Evolutionary conservation across 2,797 vertebrate species (phyloP).

Genomic region (Hyperoplus immaculatus): DNA sequence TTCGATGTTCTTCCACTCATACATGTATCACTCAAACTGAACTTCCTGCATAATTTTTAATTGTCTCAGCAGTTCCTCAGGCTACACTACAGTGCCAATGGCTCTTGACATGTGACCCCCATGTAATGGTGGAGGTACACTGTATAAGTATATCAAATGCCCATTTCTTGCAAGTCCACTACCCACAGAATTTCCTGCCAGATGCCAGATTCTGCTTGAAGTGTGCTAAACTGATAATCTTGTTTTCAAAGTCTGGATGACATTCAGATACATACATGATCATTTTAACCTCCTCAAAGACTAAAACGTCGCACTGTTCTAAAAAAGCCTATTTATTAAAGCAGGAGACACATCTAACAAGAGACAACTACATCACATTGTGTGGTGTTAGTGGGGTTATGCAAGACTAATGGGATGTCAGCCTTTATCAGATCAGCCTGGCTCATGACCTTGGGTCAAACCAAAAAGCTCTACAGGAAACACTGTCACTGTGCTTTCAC

Average conservation of each 20-base stretch:
- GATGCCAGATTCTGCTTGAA: not conserved
- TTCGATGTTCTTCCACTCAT: not conserved
- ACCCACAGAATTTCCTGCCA: not conserved
- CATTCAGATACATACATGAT: not conserved
- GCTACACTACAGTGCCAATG: not conserved
- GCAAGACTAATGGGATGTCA: slow-evolving; percentile 58
- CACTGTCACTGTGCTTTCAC: slow-evolving; percentile 59
- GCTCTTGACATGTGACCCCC: not conserved
- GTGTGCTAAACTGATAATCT: not conserved
- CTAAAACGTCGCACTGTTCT: not conserved
- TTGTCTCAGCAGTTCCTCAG: not conserved
- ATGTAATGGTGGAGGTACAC: not conserved
- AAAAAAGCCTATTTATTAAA: not conserved
- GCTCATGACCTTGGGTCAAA: slow-evolving; percentile 60
- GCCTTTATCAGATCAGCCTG: slow-evolving; percentile 40
- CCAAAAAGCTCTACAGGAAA: slow-evolving; percentile 58
- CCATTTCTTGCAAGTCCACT: not conserved
- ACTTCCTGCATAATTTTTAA: not conserved
- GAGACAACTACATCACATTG: slow-evolving; percentile 24
- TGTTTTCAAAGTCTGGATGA: not conserved
- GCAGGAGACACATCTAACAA: slow-evolving; percentile 10
- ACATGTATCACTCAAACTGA: not conserved
- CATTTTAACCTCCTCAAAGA: not conserved
- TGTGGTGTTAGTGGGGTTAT: slow-evolving; percentile 32
- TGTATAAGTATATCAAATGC: not conserved